Evolutionary conservation across 1,140 invertebrate genomes (phyloP), one percentile per base, ranked within the genome.

Genomic region (Oppia nitens): DNA sequence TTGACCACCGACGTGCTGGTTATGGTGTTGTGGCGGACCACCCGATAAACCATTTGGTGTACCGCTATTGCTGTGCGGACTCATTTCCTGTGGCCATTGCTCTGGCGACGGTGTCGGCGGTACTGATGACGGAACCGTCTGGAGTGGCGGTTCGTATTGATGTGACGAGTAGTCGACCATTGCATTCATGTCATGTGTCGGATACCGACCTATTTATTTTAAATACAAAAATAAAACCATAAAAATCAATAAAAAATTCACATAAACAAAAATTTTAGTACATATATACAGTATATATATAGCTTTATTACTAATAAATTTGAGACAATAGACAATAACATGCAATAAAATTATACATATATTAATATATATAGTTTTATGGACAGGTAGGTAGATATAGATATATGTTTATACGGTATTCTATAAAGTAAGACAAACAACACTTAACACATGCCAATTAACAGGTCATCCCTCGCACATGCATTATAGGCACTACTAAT

Each of bases 121-220:
- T 48, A 67, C 70, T 60, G 76, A 77, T 63, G 79, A 81, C 17
- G 86, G 85, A 66, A 90, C 87, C 57, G 83, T 82, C 73, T 86
- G 85, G 70, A 86, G 90, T 55, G 81, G 77, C 17, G 68, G 65
- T 60, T 87, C 84, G 60, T 69, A 71, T 61, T 66, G 60, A 65
- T 83, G 85, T 24, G 67, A 63, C 11, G 79, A 76, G 47, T 81
- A 83, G 61, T 79, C 76, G 60, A 25, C 28, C n/a, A 29, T 51
- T 68, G 84, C 84, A 3, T 76, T 75, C 50, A 85, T 81, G 62
- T 81, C 63, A 53, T 62, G 71, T 14, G 48, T 47, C 2, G 60
- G 47, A 45, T 65, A 65, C 47, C 62, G 27, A 20, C 62, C 64
- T 65, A 21, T n/a, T n/a, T n/a, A n/a, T n/a, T n/a, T n/a, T n/a